A percentile compares a stretch with the other conserved stretches of the same genome.
These are phyloP conservation scores for Pipa parva DNA, from an alignment of 2,113 vertebrate species.

Conservation along the genomic window DNA sequence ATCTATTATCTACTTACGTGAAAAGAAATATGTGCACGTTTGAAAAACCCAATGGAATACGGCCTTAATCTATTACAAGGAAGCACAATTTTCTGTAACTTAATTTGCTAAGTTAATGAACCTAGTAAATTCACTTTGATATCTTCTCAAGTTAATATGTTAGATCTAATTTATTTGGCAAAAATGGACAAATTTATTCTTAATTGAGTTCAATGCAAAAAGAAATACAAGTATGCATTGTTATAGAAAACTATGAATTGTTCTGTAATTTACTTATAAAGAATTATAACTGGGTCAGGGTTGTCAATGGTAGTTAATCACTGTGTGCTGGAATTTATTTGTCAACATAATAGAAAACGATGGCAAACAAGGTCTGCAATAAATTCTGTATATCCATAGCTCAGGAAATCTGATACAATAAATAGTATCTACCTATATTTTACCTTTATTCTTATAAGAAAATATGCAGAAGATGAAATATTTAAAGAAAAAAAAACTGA, in stretches of 20 bases:
- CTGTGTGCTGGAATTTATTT: neutral
- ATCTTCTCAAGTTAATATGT: slow-evolving; percentile 67
- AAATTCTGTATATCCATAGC: too few relatives aligned
- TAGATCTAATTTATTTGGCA: slow-evolving; percentile 68
- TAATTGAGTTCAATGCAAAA: slow-evolving; percentile 64
- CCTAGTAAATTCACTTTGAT: slow-evolving; percentile 70
- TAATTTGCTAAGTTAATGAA: slow-evolving; percentile 76
- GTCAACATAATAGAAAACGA: too few relatives aligned
- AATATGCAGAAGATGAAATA: too few relatives aligned
- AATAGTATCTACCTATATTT: too few relatives aligned
- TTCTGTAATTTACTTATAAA: slow-evolving; percentile 48
- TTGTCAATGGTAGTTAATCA: too few relatives aligned
- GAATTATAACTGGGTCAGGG: neutral
- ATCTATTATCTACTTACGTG: slow-evolving; percentile 51
- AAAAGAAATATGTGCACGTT: slow-evolving; percentile 56
- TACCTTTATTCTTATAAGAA: too few relatives aligned
- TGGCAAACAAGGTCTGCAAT: too few relatives aligned
- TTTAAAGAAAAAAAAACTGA: too few relatives aligned
- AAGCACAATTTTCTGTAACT: slow-evolving; percentile 67
- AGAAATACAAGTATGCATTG: slow-evolving; percentile 52
- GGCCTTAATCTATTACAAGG: slow-evolving; percentile 65
- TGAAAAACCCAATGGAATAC: slow-evolving; percentile 58
- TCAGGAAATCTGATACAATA: too few relatives aligned
- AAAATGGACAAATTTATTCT: slow-evolving; percentile 59
- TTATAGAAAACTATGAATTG: slow-evolving; percentile 57